These are phyloP conservation scores for Chironomus riparius DNA, from an alignment of 2,888 invertebrate genomes.

Conservation along the genomic window DNA sequence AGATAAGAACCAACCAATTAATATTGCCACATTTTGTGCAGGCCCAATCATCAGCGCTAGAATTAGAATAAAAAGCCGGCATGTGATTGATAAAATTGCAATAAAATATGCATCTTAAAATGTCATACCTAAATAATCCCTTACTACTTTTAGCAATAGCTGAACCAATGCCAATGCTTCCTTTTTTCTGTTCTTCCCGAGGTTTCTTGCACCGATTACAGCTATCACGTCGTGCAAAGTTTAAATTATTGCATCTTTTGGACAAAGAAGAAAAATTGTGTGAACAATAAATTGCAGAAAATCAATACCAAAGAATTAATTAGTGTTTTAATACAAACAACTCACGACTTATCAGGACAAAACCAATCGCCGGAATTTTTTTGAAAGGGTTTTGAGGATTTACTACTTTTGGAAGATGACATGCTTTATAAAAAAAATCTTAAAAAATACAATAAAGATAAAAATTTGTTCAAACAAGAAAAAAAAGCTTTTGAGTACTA, in stretches of 20 bases:
- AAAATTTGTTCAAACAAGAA: too few species aligned
- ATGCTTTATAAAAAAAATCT: background rate
- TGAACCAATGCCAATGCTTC: constrained; percentile 95
- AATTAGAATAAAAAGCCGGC: constrained; percentile 35
- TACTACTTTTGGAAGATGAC: constrained; percentile 1
- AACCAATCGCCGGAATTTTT: constrained; percentile 17
- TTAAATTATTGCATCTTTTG: constrained; percentile 75
- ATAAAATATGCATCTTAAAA: constrained; percentile 33
- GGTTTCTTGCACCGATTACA: constrained; percentile 82
- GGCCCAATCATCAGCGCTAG: constrained; percentile 98
- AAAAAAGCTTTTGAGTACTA: too few species aligned
- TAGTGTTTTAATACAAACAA: background rate
- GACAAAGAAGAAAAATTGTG: too few species aligned
- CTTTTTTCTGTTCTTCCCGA: constrained; percentile 59
- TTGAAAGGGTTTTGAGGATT: constrained; percentile 13
- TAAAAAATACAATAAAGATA: too few species aligned
- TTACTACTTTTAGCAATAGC: constrained; percentile 96
- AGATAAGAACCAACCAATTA: constrained; percentile 46
- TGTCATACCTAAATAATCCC: constrained; percentile 54
- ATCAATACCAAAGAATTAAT: too few species aligned
- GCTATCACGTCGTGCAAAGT: constrained; percentile 80
- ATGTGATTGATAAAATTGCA: background rate
- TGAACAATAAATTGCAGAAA: too few species aligned
- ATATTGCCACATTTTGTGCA: constrained; percentile 99
- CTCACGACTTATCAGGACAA: constrained; percentile 15